Evolutionary conservation across 2,797 vertebrate genomes (phyloP), one percentile per base, ranked within the genome.

Genomic region (Macropodus opercularis): DNA sequence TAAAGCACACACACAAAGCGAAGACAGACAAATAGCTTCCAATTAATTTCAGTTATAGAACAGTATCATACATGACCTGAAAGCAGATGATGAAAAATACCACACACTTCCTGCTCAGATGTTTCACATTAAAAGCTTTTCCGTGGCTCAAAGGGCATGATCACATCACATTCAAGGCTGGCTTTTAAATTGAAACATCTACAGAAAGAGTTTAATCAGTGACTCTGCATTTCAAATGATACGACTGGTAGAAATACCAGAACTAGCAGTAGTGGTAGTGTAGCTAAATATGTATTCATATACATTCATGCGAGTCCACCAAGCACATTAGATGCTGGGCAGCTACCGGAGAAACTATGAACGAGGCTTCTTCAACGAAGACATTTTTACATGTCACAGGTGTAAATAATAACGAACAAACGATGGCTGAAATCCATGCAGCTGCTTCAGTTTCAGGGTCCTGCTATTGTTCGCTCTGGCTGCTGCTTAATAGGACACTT

Each of bases 121-220:
- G 44, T 63, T 63, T 79, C 42, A 72, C 56, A 76, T 48, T 63
- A 71, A 73, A 39, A 75, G 42, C 7, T 13, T 60, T 44, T 48
- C 19, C 31, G 18, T 48, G 23, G 27, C 50, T 42, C 48, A 54
- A 56, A 62, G 39, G 29, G 17, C 23, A 1, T n/a, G 44, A 66
- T 74, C 14, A 21, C 3, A n/a, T 18, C 3, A 29, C 12, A 53
- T 63, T 58, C 15, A 23, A 53, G 17, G 50, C 17, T 1, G 40
- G 12, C 47, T 58, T 82, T 58, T 72, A 64, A 46, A 71, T 58
- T 68, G 29, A 64, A 42, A 52, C 53, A 73, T 60, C 32, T 69
- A 39, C 46, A 46, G 50, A 40, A 62, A 29, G 57, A 27, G 13
- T 46, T 52, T 31, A 18, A 7, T 63, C 10, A 27, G 42, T 40